Conservation (phyloP, 1,140 invertebrate genomes). For the Heliconius hermathena region DNA sequence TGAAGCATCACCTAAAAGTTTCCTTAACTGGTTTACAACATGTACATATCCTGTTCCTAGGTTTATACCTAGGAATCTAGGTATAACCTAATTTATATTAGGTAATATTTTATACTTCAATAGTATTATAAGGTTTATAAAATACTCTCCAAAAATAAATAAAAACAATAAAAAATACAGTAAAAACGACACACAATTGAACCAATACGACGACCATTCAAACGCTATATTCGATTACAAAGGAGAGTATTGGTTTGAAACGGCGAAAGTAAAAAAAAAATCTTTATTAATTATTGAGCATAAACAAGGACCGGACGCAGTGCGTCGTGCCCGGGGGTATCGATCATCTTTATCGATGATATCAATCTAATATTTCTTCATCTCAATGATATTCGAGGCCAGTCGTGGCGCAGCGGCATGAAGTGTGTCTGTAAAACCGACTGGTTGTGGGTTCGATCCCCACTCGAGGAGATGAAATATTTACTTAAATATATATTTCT, state of each 20-base stretch:
- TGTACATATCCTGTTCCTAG: too few relatives aligned
- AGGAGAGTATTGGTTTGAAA: neutral
- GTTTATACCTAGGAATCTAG: too few relatives aligned
- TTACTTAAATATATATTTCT: too few relatives aligned
- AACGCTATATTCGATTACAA: neutral
- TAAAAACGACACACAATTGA: neutral
- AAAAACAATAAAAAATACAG: neutral
- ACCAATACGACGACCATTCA: neutral
- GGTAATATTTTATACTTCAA: too few relatives aligned
- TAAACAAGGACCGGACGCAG: neutral
- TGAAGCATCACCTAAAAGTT: too few relatives aligned
- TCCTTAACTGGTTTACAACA: too few relatives aligned
- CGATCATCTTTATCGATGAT: neutral
- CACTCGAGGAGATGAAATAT: too few relatives aligned
- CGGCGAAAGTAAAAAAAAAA: neutral
- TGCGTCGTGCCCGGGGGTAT: neutral
- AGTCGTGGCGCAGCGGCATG: too few relatives aligned
- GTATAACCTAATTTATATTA: too few relatives aligned
- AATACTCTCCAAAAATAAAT: neutral
- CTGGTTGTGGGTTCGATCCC: too few relatives aligned
- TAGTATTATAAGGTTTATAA: too few relatives aligned
- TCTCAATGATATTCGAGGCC: neutral
- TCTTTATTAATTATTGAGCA: neutral
- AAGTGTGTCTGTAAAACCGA: too few relatives aligned
- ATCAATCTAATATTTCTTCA: neutral